phyloP scores from a whole-genome alignment of 53 echinoderm and acorn worm genomes.

The Antedon mediterranea region DNA sequence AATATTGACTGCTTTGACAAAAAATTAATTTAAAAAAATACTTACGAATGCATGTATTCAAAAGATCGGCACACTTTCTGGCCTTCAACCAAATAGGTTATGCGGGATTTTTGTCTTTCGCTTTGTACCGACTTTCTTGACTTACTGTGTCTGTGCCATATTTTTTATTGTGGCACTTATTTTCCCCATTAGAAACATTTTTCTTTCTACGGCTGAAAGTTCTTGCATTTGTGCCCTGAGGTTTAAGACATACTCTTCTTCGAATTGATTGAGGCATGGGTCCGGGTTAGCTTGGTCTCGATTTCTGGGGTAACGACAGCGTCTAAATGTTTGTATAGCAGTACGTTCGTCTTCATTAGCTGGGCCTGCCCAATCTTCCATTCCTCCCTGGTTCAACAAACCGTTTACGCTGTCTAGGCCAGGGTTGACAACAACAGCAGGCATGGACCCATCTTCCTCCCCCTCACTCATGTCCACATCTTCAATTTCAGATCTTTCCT shows the following conservation, averaged over 20 bases:
- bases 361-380: conserved; percentile 11
- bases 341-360: conserved; percentile 15
- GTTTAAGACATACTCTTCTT: conserved; percentile 3
- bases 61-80: conserved; percentile 19
- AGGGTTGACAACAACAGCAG: not conserved
- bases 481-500: too few species aligned
- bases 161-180: conserved; percentile 11
- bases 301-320: conserved; percentile 4
- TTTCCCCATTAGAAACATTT: conserved; percentile 24
- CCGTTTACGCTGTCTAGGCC: conserved; percentile 1
- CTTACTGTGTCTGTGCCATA: not conserved
- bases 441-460: too few species aligned
- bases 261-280: conserved; percentile 16
- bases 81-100: conserved; percentile 8
- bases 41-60: conserved; percentile 23
- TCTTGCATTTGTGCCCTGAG: conserved; percentile 20
- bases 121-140: not conserved
- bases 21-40: too few species aligned
- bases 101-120: not conserved
- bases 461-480: too few species aligned
- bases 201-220: conserved; percentile 12
- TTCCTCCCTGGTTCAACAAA: not conserved
- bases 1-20: too few species aligned
- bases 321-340: conserved; percentile 3
- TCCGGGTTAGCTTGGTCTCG: not conserved